These are phyloP conservation scores for Charina bottae DNA, from an alignment of 2,113 vertebrate genomes.

Conservation along the genomic window DNA sequence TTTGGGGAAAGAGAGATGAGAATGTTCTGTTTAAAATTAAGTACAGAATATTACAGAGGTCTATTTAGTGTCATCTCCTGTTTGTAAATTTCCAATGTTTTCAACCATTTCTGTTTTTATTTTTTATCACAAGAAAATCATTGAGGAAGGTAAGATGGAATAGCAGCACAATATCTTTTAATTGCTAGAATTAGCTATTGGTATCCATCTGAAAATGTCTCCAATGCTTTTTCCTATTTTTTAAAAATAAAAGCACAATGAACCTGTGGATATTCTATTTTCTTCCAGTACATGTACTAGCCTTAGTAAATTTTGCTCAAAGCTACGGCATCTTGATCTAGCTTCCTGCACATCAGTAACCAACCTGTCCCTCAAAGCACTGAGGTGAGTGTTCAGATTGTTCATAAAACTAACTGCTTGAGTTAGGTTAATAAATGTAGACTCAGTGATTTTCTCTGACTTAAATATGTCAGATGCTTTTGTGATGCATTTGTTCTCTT, in stretches of 20 bases:
- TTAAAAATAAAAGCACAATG: background rate
- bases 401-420: background rate
- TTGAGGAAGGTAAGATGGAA: background rate
- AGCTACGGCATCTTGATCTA: constrained; percentile 95
- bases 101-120: background rate
- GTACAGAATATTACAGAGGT: background rate
- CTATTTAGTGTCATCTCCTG: background rate
- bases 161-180: background rate
- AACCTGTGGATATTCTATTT: constrained; percentile 25
- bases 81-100: background rate
- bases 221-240: fast-evolving
- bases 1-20: background rate
- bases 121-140: constrained; percentile 1
- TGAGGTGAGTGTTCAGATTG: constrained; percentile 76
- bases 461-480: background rate
- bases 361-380: constrained; percentile 96
- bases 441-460: background rate
- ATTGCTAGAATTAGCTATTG: background rate
- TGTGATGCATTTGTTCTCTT: background rate
- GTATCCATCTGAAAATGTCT: background rate
- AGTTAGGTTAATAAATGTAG: background rate
- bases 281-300: constrained; percentile 91
- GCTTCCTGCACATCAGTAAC: constrained; percentile 98
- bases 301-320: constrained; percentile 98
- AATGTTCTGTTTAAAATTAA: background rate